These are phyloP conservation scores for Synanthedon vespiformis DNA, from an alignment of 2,888 invertebrate genomes.

Conservation along the genomic window DNA sequence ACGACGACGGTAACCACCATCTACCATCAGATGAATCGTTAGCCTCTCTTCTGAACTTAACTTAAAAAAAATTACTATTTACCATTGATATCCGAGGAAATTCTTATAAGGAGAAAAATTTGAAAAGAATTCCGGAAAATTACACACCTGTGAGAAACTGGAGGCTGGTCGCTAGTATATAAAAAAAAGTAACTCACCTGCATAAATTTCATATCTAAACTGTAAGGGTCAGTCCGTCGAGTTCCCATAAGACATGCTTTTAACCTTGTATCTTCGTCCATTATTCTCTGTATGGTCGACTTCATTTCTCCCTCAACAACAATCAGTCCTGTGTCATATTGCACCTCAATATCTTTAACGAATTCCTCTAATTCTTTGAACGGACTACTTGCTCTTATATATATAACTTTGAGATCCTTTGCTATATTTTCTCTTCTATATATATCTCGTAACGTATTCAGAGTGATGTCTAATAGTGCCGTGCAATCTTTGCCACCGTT, in stretches of 20 bases:
- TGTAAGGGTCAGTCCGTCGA: constrained; percentile 87
- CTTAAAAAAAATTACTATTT: too few species aligned
- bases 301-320: constrained; percentile 79
- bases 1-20: too few species aligned
- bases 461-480: constrained; percentile 75
- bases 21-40: too few species aligned
- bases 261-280: constrained; percentile 69
- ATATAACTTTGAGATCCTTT: constrained; percentile 76
- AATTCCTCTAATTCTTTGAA: constrained; percentile 91
- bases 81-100: too few species aligned
- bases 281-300: constrained; percentile 74
- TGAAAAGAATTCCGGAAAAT: neutral
- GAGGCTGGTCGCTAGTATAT: neutral
- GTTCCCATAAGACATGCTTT: constrained; percentile 94
- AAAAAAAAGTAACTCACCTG: constrained; percentile 62
- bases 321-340: constrained; percentile 80
- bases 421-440: constrained; percentile 33
- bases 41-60: too few species aligned
- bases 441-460: constrained; percentile 34
- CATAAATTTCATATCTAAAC: constrained; percentile 75
- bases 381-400: constrained; percentile 82
- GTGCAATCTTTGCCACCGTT: constrained; percentile 99
- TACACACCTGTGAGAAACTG: neutral
- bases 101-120: too few species aligned
- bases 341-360: constrained; percentile 75